Evolutionary conservation across 37 sponge, comb jelly and placozoan genomes (phyloP).

Genomic region (Amphimedon queenslandica): DNA sequence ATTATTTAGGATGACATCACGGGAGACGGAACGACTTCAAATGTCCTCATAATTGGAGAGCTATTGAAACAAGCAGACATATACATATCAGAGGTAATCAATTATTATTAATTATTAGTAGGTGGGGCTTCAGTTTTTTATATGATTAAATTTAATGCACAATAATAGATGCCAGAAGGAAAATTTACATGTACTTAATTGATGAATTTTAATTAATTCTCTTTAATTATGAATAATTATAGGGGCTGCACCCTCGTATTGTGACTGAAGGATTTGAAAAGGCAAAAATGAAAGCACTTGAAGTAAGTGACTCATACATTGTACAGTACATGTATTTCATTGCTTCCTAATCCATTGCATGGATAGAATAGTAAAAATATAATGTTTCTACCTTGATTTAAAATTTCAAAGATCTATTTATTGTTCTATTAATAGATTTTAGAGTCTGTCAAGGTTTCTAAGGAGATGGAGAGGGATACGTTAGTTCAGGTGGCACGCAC

Average conservation of each 20-base stretch:
- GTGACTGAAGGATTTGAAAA: slow-evolving; percentile 92
- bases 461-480: slow-evolving; percentile 82
- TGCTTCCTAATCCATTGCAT: too few relatives aligned
- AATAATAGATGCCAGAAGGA: too few relatives aligned
- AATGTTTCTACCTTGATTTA: too few relatives aligned
- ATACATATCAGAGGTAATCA: slow-evolving; percentile 64
- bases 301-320: slow-evolving; percentile 32
- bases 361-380: too few relatives aligned
- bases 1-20: slow-evolving; percentile 91
- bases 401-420: too few relatives aligned
- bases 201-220: too few relatives aligned
- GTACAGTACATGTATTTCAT: background rate
- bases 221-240: background rate
- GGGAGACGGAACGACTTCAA: slow-evolving; percentile 99
- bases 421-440: slow-evolving; percentile 40
- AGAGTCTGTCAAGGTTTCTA: slow-evolving; percentile 67
- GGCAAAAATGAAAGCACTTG: slow-evolving; percentile 88
- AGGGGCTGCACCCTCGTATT: slow-evolving; percentile 95
- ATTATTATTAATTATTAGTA: background rate
- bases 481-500: slow-evolving; percentile 94
- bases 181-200: too few relatives aligned
- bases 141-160: too few relatives aligned
- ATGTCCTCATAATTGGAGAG: slow-evolving; percentile 98
- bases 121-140: background rate
- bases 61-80: slow-evolving; percentile 93